phyloP scores from a whole-genome alignment of 2,888 invertebrate species.

The Melieria omissa region DNA sequence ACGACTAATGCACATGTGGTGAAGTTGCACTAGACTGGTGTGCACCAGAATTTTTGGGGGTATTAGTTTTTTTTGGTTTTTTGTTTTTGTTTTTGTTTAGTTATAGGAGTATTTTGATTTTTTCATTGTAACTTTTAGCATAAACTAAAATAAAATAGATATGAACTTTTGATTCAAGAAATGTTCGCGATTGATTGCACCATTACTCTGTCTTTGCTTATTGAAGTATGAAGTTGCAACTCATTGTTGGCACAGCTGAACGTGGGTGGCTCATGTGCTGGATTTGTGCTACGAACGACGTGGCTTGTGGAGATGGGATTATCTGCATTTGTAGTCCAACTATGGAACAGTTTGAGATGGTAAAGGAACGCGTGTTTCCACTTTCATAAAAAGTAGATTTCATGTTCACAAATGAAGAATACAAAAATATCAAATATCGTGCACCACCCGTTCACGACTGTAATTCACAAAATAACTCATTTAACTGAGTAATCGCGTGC shows the following conservation, averaged over 20 bases:
- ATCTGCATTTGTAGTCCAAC: no score
- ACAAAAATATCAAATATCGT: no score
- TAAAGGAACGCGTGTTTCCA: no score
- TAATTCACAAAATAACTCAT: no score
- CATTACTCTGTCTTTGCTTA: not conserved
- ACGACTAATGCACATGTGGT: slow-evolving; percentile 59
- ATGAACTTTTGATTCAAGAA: not conserved
- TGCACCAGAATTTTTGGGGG: slow-evolving; percentile 17
- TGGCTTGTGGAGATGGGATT: no score
- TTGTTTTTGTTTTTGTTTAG: slow-evolving; percentile 15
- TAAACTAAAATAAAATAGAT: no score
- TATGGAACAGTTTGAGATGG: no score
- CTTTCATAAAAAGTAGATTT: no score
- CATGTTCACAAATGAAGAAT: no score
- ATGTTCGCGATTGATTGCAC: not conserved
- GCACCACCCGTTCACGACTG: no score
- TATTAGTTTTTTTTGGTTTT: slow-evolving; percentile 11
- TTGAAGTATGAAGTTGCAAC: not conserved
- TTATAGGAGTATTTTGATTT: slow-evolving; percentile 24
- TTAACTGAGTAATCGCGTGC: no score
- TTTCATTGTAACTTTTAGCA: not conserved
- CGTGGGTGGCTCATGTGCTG: not conserved
- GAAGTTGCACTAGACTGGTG: slow-evolving; percentile 49
- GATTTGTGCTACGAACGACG: no score
- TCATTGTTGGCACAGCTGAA: not conserved